phyloP scores from a whole-genome alignment of 2,888 invertebrate genomes.

The Julus scanicus region DNA sequence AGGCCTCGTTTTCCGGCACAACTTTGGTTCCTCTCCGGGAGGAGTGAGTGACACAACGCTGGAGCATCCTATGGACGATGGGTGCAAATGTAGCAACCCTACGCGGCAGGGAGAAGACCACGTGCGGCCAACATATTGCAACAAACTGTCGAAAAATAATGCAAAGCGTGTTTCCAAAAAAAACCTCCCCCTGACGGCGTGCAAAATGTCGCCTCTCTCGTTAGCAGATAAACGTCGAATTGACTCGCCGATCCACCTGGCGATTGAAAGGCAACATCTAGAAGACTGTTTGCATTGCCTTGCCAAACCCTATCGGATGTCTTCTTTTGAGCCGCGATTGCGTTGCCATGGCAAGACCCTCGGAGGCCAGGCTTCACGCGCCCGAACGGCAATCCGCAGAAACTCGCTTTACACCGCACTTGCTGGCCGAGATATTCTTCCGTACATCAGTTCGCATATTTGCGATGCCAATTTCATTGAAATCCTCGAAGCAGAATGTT shows the following conservation, averaged over 20 bases:
- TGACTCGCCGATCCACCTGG: slow-evolving; percentile 17
- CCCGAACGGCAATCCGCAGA: not conserved
- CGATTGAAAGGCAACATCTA: slow-evolving; percentile 7
- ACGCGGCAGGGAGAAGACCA: not conserved
- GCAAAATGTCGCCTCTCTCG: not conserved
- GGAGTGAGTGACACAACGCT: not conserved
- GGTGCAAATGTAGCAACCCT: not conserved
- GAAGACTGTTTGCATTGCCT: not conserved
- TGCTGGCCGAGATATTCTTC: not conserved
- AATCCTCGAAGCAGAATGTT: slow-evolving; percentile 16
- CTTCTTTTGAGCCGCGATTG: slow-evolving; percentile 13
- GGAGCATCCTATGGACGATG: not conserved
- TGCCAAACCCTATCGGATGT: not conserved
- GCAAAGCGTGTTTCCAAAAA: not conserved
- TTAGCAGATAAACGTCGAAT: not conserved
- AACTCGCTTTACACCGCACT: not conserved
- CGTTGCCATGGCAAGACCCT: slow-evolving; percentile 35
- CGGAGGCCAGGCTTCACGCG: not conserved
- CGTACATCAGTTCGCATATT: not conserved
- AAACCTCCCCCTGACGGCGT: no score
- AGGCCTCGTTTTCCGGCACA: not conserved
- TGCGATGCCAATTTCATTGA: slow-evolving; percentile 2
- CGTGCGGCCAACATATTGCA: not conserved
- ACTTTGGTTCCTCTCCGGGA: slow-evolving; percentile 9
- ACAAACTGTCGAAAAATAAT: not conserved